Percentiles rank a stretch among this genome's conserved stretches.
These are phyloP conservation scores for Onychomys arenicola DNA, from an alignment of 2,797 vertebrate genomes.

Conservation along the genomic window DNA sequence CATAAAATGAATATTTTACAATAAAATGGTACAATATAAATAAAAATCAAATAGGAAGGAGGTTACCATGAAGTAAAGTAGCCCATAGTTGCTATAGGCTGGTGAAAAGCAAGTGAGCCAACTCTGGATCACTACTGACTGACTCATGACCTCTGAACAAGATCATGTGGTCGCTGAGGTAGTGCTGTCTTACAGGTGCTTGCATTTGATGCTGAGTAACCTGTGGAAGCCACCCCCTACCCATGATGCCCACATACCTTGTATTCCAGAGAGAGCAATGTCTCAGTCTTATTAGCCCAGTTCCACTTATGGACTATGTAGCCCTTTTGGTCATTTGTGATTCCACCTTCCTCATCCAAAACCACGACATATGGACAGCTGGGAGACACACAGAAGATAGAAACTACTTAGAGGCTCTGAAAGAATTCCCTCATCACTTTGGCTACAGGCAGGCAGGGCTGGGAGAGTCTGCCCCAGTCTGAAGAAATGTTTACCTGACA, in stretches of 20 bases:
- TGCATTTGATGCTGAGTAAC: background rate
- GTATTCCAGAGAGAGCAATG: constrained; percentile 81
- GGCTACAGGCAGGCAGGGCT: background rate
- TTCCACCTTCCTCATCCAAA: constrained; percentile 82
- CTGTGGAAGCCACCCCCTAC: background rate
- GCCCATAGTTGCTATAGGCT: background rate
- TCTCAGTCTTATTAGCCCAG: constrained; percentile 79
- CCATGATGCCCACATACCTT: constrained; percentile 74
- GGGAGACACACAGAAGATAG: constrained; percentile 17
- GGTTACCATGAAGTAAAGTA: background rate
- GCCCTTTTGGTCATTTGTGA: constrained; percentile 77
- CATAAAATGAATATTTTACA: background rate
- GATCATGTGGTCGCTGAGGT: background rate
- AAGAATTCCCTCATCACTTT: background rate
- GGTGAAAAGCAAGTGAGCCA: background rate
- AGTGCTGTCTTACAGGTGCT: background rate
- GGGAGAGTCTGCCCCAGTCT: background rate
- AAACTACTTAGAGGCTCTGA: background rate
- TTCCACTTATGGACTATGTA: constrained; percentile 81
- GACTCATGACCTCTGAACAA: background rate
- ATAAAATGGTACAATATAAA: background rate
- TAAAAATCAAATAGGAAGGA: constrained; percentile 15
- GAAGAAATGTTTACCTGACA: background rate
- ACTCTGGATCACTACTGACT: background rate
- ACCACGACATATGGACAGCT: constrained; percentile 80